A percentile compares a stretch with the other conserved stretches of the same genome.
Evolutionary conservation across 1,140 invertebrate genomes (phyloP).

Genomic region (Listronotus oregonensis): DNA sequence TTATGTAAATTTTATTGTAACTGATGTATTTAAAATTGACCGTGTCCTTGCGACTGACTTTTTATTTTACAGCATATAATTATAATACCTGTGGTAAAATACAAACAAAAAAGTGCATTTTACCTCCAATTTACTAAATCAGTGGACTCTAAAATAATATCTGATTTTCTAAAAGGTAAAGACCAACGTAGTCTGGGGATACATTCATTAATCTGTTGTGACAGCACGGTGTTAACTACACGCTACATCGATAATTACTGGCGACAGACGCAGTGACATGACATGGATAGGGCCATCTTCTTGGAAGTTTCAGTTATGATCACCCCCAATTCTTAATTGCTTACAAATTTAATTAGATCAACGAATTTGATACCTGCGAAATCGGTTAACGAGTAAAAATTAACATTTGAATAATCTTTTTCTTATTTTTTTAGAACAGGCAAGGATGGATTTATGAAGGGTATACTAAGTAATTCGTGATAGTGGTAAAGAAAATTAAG

Average conservation of each 20-base stretch:
- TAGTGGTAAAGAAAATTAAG: too few species aligned
- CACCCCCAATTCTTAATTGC: constrained; percentile 24
- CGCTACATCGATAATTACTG: constrained; percentile 56
- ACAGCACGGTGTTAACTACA: constrained; percentile 56
- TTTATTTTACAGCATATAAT: too few species aligned
- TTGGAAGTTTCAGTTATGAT: constrained; percentile 20
- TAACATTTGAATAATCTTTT: too few species aligned
- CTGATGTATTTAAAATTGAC: too few species aligned
- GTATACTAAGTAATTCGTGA: too few species aligned
- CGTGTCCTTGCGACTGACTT: too few species aligned
- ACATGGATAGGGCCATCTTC: constrained; percentile 28
- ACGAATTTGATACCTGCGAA: too few species aligned
- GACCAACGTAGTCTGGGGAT: constrained; percentile 51
- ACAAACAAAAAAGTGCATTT: not conserved
- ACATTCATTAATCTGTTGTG: constrained; percentile 58
- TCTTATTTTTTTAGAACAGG: too few species aligned
- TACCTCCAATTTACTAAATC: constrained; percentile 12
- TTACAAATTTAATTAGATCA: constrained; percentile 17
- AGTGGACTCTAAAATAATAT: constrained; percentile 28
- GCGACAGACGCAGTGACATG: constrained; percentile 49
- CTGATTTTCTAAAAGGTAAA: constrained; percentile 14
- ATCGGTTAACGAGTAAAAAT: too few species aligned
- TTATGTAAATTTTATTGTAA: too few species aligned
- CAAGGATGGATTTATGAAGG: too few species aligned
- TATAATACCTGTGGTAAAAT: too few species aligned